These are phyloP conservation scores for Pipra filicauda DNA, from an alignment of 2,113 vertebrate genomes.

Conservation along the genomic window DNA sequence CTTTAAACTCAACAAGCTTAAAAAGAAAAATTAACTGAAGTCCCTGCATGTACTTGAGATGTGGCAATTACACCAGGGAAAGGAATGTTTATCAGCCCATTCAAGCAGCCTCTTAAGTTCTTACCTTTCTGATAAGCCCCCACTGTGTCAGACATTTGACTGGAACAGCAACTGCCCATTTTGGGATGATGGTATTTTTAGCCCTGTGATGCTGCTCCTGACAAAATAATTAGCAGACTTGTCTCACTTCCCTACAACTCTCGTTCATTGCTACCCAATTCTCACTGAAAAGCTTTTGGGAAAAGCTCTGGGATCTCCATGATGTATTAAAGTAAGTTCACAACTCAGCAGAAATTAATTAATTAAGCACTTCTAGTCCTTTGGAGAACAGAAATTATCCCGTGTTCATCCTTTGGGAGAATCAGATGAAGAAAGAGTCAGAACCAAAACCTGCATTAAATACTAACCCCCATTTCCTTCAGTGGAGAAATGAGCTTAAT, in stretches of 20 bases:
- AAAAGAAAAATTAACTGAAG: not conserved
- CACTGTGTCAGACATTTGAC: not conserved
- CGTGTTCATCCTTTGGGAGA: not conserved
- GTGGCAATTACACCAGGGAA: not conserved
- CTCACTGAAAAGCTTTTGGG: not conserved
- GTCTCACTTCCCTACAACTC: not conserved
- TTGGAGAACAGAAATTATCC: not conserved
- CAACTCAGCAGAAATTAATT: not conserved
- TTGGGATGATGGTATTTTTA: constrained; percentile 1
- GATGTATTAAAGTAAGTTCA: not conserved
- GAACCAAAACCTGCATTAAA: not conserved
- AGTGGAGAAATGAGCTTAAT: not conserved
- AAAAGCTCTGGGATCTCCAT: not conserved
- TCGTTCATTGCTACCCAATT: not conserved
- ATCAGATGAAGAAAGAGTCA: not conserved
- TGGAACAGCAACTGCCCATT: not conserved
- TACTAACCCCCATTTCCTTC: not conserved
- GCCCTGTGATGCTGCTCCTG: not conserved
- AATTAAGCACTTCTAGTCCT: not conserved
- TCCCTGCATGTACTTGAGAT: not conserved
- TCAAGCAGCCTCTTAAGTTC: not conserved
- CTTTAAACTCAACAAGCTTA: not conserved
- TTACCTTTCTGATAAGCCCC: not conserved
- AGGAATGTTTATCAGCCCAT: not conserved
- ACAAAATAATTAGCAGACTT: not conserved